Evolutionary conservation across 2,888 invertebrate species (phyloP).

Genomic region (Norana najaformis): DNA sequence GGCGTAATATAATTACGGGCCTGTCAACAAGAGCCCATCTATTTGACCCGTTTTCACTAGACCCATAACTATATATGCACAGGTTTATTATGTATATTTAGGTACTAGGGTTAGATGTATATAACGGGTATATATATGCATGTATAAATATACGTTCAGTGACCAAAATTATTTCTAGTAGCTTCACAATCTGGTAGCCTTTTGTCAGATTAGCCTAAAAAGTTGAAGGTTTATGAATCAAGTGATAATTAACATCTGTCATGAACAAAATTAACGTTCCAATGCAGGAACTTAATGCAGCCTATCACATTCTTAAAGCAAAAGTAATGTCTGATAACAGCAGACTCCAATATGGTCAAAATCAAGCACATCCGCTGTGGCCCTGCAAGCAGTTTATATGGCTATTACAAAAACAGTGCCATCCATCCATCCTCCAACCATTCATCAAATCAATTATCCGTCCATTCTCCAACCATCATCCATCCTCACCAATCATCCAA

Average conservation of each 20-base stretch:
- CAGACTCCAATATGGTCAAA: conserved; percentile 9
- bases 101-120: no score
- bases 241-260: background rate
- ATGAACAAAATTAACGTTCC: background rate
- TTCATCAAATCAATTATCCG: background rate
- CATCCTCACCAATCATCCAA: background rate
- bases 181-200: background rate
- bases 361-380: background rate
- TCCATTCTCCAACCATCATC: background rate
- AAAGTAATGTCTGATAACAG: background rate
- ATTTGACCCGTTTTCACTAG: background rate
- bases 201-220: background rate
- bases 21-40: background rate
- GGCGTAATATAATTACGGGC: background rate
- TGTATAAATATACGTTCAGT: no score
- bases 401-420: background rate
- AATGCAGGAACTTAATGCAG: background rate
- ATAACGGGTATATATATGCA: no score
- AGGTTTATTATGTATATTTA: no score
- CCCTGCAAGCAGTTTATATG: background rate
- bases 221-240: background rate
- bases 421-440: background rate
- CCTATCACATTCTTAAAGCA: background rate
- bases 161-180: background rate
- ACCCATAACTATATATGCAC: background rate